Conservation (phyloP, 2,113 vertebrate species). For the Atlantisia rogersi region DNA sequence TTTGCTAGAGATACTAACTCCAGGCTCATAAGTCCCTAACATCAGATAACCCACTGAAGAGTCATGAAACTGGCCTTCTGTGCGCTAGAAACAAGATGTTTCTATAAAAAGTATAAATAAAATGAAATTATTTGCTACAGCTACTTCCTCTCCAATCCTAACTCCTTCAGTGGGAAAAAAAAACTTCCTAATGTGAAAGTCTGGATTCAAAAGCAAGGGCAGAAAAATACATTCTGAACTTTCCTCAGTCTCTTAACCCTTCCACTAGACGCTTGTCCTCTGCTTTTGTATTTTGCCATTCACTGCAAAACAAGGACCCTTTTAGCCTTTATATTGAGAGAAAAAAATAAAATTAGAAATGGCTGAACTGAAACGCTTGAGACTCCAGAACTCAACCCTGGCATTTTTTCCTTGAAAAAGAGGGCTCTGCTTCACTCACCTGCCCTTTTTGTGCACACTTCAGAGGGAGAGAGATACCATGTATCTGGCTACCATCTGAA, state of each 20-base stretch:
- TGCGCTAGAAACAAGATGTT: not conserved
- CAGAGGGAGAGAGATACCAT: not conserved
- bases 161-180: not conserved
- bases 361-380: not conserved
- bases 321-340: not conserved
- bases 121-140: not conserved
- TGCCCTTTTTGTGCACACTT: not conserved
- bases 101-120: not conserved
- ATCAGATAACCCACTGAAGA: not conserved
- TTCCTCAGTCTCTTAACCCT: not conserved
- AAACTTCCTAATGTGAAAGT: not conserved
- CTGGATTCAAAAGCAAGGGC: not conserved
- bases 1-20: not conserved
- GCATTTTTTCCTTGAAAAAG: not conserved
- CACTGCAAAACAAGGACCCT: not conserved
- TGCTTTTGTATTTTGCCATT: not conserved
- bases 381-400: not conserved
- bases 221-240: not conserved
- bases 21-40: not conserved
- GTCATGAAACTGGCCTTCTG: not conserved
- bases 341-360: not conserved
- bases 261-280: not conserved
- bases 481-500: not conserved
- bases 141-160: not conserved
- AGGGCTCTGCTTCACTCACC: not conserved